These are phyloP conservation scores for Lampris megalopsis DNA, from an alignment of 2,113 vertebrate species.

Conservation along the genomic window DNA sequence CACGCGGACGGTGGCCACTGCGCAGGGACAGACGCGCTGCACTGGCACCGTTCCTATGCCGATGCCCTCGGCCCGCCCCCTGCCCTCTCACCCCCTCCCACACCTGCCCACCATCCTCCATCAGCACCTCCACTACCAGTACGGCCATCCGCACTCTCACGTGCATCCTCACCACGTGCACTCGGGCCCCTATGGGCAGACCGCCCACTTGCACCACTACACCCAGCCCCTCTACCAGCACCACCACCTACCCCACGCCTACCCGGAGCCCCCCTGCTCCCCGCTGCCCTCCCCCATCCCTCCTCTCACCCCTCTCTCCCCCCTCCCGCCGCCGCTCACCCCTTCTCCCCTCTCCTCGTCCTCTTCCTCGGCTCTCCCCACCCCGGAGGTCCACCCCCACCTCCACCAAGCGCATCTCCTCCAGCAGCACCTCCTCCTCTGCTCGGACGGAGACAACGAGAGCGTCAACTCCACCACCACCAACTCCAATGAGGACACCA, in stretches of 20 bases:
- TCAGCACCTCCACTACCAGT: constrained; percentile 74
- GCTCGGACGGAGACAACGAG: constrained; percentile 92
- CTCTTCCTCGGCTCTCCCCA: constrained; percentile 70
- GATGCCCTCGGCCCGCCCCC: constrained; percentile 69
- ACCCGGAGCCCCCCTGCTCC: constrained; percentile 80
- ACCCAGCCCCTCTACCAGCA: constrained; percentile 79
- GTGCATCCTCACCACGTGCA: constrained; percentile 66
- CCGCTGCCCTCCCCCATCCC: constrained; percentile 61
- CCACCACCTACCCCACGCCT: constrained; percentile 78
- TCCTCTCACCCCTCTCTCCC: constrained; percentile 74
- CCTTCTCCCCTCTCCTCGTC: constrained; percentile 81
- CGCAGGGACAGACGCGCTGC: constrained; percentile 77
- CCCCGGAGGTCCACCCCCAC: constrained; percentile 63
- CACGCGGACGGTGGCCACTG: constrained; percentile 66
- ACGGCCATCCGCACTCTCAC: constrained; percentile 68
- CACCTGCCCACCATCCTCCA: constrained; percentile 77
- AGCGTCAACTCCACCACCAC: constrained; percentile 90
- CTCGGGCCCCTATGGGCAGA: constrained; percentile 69
- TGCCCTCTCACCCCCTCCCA: constrained; percentile 74
- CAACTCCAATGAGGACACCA: constrained; percentile 92
- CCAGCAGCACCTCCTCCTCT: constrained; percentile 72
- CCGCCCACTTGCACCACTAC: constrained; percentile 64
- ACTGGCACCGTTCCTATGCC: constrained; percentile 52
- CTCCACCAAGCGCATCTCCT: constrained; percentile 55
- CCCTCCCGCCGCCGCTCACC: constrained; percentile 75